Percentiles rank a stretch among this genome's conserved stretches.
These are phyloP conservation scores for Lepidocyrtinus sp. DNA, from an alignment of 2,888 invertebrate species.

Conservation along the genomic window DNA sequence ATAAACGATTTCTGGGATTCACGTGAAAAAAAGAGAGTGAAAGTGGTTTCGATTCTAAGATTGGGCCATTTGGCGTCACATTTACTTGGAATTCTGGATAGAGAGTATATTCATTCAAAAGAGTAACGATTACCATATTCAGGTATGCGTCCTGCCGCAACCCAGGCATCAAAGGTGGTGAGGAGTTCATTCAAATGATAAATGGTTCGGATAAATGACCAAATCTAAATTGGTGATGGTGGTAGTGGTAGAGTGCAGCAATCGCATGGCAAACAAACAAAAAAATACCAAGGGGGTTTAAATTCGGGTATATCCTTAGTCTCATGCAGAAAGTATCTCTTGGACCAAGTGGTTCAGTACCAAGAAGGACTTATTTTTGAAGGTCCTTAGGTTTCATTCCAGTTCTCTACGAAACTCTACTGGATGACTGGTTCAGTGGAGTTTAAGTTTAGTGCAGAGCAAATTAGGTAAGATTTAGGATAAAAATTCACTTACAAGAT, in stretches of 20 bases:
- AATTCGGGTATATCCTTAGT: no score
- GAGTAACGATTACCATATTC: constrained; percentile 63
- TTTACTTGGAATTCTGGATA: background rate
- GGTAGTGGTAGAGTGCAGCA: constrained; percentile 13
- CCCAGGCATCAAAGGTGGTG: constrained; percentile 67
- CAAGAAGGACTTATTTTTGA: background rate
- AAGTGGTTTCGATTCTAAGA: no score
- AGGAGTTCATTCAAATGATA: constrained; percentile 68
- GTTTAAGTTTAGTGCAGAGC: background rate
- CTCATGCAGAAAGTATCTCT: no score
- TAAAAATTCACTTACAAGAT: constrained; percentile 62
- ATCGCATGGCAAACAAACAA: background rate
- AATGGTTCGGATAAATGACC: constrained; percentile 67
- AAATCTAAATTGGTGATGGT: constrained; percentile 55
- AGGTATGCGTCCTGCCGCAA: constrained; percentile 65
- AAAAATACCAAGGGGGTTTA: background rate
- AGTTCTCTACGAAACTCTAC: background rate
- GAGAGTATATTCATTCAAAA: background rate
- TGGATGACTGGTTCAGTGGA: background rate
- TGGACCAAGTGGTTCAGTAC: no score
- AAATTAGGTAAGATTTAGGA: background rate
- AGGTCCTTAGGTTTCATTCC: background rate
- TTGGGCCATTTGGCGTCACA: no score
- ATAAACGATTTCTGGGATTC: no score
- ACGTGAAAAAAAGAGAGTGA: background rate